phyloP scores from a whole-genome alignment of 2,113 vertebrate genomes.

The Ariopsis seemanni region DNA sequence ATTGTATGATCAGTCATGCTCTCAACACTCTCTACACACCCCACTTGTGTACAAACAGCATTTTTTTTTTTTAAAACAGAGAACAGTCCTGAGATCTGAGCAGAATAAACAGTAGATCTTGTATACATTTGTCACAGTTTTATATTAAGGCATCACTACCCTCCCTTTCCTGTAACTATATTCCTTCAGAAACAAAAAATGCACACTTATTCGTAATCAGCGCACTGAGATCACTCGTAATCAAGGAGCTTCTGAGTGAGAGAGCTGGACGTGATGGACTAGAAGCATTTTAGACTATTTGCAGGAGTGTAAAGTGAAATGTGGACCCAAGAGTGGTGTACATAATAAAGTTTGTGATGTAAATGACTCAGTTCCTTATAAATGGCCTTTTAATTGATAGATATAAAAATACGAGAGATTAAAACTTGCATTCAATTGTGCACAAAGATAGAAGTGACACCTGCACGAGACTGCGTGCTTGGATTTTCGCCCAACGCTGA shows the following conservation, averaged over 20 bases:
- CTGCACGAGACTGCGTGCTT: background rate
- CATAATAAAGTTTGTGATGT: slow-evolving; percentile 50
- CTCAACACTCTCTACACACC: background rate
- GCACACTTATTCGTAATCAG: background rate
- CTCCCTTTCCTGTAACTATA: background rate
- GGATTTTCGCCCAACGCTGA: background rate
- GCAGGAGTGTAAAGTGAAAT: slow-evolving; percentile 25
- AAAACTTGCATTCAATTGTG: slow-evolving; percentile 5
- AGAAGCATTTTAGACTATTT: slow-evolving; percentile 6
- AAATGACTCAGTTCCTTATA: slow-evolving; percentile 21
- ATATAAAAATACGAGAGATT: slow-evolving; percentile 27
- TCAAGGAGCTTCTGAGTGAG: background rate
- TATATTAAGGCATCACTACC: background rate
- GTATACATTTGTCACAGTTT: slow-evolving; percentile 14
- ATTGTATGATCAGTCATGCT: background rate
- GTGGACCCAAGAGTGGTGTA: slow-evolving; percentile 34
- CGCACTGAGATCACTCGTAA: background rate
- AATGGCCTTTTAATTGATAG: slow-evolving; percentile 31
- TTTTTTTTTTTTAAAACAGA: background rate
- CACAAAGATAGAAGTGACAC: background rate
- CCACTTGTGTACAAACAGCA: background rate
- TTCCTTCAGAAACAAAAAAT: background rate
- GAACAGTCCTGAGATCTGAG: background rate
- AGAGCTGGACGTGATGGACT: background rate
- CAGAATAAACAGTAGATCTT: background rate